Base-by-base conservation (phyloP, 2,888 invertebrate genomes). In the Coelopa pilipes region DNA sequence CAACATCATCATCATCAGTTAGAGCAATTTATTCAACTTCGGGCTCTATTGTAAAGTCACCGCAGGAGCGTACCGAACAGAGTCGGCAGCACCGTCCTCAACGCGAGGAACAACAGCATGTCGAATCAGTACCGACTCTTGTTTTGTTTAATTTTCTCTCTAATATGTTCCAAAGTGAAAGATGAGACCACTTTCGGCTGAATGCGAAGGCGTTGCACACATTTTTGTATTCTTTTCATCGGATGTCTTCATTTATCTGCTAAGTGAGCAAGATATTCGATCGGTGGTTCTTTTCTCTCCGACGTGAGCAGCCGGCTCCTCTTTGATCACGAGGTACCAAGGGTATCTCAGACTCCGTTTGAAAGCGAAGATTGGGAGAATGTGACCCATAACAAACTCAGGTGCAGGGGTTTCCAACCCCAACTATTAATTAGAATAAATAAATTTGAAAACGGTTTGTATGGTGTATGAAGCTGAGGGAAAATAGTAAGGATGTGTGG, bases 171-270 rank as follows among this genome's bases (percentile, higher is more conserved):
- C 57, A 60, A 76, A 76, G 70, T 82, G 83, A 80, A 83, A 83
- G 80, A 83, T 81, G 83, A 83, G 81, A 79, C 80, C 78, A 79
- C 72, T 75, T 75, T 72, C 62, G 72, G 34, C 57, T 68, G 71
- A 71, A 65, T 55, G 67, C 46, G 72, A 73, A 71, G 74, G 73
- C 73, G 74, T 76, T 74, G 47, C 55, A 63, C 24, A 60, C 60
- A 24, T 45, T 71, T 63, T 62, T 65, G 17, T 55, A 21, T 46
- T 63, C 63, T 21, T 49, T 24, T 60, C 60, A n/a, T 53, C 17
- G 57, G 72, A 72, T 72, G 72, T 72, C 72, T 71, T 71, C 71
- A 71, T 71, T 71, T 71, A 71, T 65, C 71, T 63, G 55, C 71
- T 65, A 71, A 71, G 47, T 71, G 63, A 55, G 55, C 63, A 53